Evolutionary conservation across 2,113 vertebrate species (phyloP).

Genomic region (Melanerpes aurifrons): DNA sequence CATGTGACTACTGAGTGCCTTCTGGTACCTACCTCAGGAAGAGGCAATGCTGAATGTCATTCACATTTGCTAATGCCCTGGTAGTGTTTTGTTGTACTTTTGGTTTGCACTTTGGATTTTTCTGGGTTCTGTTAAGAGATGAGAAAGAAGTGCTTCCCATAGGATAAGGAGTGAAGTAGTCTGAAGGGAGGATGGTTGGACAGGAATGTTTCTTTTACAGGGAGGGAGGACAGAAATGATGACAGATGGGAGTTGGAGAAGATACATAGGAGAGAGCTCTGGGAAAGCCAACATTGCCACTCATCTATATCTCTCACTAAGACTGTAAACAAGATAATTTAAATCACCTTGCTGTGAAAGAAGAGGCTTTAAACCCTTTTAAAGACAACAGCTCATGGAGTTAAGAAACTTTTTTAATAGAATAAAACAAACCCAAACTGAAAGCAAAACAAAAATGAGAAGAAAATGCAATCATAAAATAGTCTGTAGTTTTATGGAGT

Average conservation of each 20-base stretch:
- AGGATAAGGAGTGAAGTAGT: background rate
- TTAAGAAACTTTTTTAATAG: background rate
- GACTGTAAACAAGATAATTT: background rate
- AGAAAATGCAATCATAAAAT: background rate
- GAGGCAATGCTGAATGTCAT: accelerated
- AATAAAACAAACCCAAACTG: background rate
- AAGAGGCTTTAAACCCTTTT: background rate
- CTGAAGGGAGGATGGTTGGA: background rate
- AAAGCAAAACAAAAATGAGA: background rate
- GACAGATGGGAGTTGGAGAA: background rate
- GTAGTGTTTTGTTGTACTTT: background rate
- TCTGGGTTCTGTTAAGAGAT: background rate
- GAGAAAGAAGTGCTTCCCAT: background rate
- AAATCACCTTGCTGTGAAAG: background rate
- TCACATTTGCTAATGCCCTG: background rate
- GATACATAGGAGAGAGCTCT: background rate
- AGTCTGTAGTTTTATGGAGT: background rate
- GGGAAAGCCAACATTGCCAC: background rate
- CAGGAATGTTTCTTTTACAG: background rate
- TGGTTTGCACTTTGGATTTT: background rate
- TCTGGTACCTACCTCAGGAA: accelerated
- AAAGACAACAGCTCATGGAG: background rate
- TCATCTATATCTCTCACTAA: background rate
- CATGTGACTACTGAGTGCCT: background rate
- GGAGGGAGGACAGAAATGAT: background rate